Evolutionary conservation across 2,888 invertebrate species (phyloP), one percentile per base, ranked within the genome.

Genomic region (Dicycla oo): DNA sequence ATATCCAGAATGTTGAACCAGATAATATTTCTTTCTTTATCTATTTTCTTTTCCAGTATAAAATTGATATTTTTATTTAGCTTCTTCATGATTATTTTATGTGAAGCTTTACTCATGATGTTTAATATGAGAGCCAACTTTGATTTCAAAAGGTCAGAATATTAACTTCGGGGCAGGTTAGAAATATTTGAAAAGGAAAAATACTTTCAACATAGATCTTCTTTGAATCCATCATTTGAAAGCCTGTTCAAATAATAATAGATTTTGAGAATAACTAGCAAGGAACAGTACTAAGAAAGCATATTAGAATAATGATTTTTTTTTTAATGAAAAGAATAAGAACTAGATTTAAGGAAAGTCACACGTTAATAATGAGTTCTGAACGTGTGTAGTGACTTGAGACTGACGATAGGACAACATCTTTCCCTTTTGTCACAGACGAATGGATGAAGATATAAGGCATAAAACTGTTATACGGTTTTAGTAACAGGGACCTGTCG

Each of bases 351-450:
- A 45, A 47, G 62, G 53, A 77, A 78, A 78, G 51, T 67, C 47
- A 40, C 49, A 82, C 78, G 65, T 57, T 78, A 58, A 45, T 78
- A 78, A 78, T 56, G 49, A 73, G 67, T 79, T 67, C 20, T 10
- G 11, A 61, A 66, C 38, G 57, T 82, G 78, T 68, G 40, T 58
- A 77, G 69, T 79, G 70, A 66, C 38, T 66, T 60, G 81, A 60
- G 40, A 64, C 76, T 64, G 54, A 56, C 23, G 57, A 69, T 54
- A 57, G n/a, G 43, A 26, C 20, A 26, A 45, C 56, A 56, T 60
- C n/a, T 63, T 58, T 62, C 3, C 53, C 7, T 58, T 49, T 65
- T 38, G 53, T 64, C 18, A 66, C 49, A 81, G 38, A 40, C 45
- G 57, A 66, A 61, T 66, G 26, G 6, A 57, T 53, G 43, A 11